A percentile compares a stretch with the other conserved stretches of the same genome.
These are phyloP conservation scores for Eriocheir sinensis DNA, from an alignment of 1,140 invertebrate species.

Conservation along the genomic window DNA sequence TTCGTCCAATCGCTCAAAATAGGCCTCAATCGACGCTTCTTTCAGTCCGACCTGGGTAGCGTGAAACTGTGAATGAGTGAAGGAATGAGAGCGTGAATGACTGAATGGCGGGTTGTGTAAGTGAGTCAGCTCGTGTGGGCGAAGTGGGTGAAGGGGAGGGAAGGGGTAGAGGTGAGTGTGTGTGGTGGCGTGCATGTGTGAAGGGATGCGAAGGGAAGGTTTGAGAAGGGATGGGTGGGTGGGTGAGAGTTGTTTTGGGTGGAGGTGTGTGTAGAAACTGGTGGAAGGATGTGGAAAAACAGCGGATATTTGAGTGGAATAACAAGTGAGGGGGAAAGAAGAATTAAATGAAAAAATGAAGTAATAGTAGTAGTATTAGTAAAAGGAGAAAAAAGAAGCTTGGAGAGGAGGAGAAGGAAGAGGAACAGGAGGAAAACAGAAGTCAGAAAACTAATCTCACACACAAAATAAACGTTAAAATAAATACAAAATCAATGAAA, in stretches of 20 bases:
- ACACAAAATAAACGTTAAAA: no score
- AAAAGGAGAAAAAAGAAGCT: no score
- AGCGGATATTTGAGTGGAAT: background rate
- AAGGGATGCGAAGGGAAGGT: background rate
- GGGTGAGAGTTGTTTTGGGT: background rate
- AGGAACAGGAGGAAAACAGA: no score
- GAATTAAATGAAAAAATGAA: no score
- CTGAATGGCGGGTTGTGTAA: background rate
- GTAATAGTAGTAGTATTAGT: no score
- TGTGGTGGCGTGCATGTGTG: background rate
- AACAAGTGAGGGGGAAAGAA: no score
- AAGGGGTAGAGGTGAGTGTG: slow-evolving; percentile 19
- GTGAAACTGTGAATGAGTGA: background rate
- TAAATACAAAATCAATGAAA: no score
- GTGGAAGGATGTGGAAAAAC: background rate
- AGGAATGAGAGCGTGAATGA: background rate
- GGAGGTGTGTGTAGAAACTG: background rate
- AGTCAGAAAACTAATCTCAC: no score
- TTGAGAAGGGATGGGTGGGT: background rate
- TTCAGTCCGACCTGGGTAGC: background rate
- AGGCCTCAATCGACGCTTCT: background rate
- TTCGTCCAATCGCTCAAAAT: background rate
- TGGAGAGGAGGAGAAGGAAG: no score
- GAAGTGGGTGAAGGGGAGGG: background rate
- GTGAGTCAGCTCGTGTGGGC: background rate